Percentiles rank a stretch among this genome's conserved stretches.
phyloP scores from a whole-genome alignment of 2,888 invertebrate species.

The Plagiodera versicolora region DNA sequence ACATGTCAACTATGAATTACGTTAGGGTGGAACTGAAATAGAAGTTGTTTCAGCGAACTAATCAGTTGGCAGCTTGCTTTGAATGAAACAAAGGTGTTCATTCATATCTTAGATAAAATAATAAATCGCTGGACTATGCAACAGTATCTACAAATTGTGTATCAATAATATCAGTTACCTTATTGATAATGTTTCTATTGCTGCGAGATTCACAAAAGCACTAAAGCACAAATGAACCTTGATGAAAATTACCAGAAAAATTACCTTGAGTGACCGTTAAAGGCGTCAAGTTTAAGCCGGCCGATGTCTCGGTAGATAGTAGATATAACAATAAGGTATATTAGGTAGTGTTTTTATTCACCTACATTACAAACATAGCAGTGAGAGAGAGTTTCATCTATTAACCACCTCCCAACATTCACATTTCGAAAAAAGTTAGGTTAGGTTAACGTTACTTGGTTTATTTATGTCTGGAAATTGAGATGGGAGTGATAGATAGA shows the following conservation, averaged over 20 bases:
- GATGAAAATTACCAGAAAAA: conserved; percentile 20
- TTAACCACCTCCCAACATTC: background rate
- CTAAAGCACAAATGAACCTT: conserved; percentile 29
- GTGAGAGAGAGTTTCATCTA: background rate
- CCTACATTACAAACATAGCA: background rate
- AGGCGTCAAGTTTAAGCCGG: conserved; percentile 39
- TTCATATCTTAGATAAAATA: no score
- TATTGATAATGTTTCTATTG: background rate
- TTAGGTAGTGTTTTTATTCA: conserved; percentile 16
- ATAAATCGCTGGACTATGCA: no score
- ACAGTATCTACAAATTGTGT: no score
- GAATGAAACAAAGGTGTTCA: background rate
- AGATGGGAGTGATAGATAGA: background rate
- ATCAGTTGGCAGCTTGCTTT: background rate
- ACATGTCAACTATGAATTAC: background rate
- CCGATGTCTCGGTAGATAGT: conserved; percentile 27
- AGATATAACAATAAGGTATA: conserved; percentile 25
- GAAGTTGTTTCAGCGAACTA: background rate
- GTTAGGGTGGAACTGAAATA: background rate
- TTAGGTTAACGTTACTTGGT: no score
- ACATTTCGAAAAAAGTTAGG: no score
- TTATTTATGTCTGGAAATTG: no score
- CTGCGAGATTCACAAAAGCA: conserved; percentile 14
- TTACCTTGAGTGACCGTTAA: conserved; percentile 37
- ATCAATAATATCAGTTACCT: background rate